Conservation (phyloP, 2,888 invertebrate genomes). For the Trypoxylon attenuatum region DNA sequence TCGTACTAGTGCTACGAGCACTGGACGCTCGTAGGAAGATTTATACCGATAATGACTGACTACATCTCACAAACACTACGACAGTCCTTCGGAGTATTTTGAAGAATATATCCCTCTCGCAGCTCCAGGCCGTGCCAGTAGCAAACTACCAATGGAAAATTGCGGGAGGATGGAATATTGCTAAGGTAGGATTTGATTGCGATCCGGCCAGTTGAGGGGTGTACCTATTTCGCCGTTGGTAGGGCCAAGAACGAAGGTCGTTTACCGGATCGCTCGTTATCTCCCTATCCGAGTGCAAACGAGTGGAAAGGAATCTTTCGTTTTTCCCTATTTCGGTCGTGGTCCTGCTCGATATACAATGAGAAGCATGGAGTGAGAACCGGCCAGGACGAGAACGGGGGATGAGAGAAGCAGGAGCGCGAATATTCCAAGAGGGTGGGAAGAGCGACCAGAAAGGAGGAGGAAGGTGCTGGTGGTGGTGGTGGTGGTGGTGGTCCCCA, state of each 20-base stretch:
- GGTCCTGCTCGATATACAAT: conserved; percentile 38
- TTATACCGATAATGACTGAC: too few relatives aligned
- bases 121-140: too few relatives aligned
- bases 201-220: background rate
- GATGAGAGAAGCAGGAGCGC: background rate
- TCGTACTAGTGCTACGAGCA: too few relatives aligned
- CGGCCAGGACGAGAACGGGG: background rate
- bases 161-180: too few relatives aligned
- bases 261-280: conserved; percentile 56
- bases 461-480: background rate
- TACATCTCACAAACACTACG: too few relatives aligned
- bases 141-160: too few relatives aligned
- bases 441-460: too few relatives aligned
- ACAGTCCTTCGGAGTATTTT: too few relatives aligned
- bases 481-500: conserved; percentile 1
- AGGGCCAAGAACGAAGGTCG: conserved; percentile 34
- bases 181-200: background rate
- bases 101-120: too few relatives aligned
- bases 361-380: conserved; percentile 9
- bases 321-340: conserved; percentile 51
- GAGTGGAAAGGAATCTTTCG: conserved; percentile 51
- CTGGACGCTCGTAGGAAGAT: too few relatives aligned
- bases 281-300: conserved; percentile 55
- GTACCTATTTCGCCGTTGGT: conserved; percentile 1
- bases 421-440: conserved; percentile 4